These are phyloP conservation scores for Gari tellinella DNA, from an alignment of 2,888 invertebrate genomes.

Conservation along the genomic window DNA sequence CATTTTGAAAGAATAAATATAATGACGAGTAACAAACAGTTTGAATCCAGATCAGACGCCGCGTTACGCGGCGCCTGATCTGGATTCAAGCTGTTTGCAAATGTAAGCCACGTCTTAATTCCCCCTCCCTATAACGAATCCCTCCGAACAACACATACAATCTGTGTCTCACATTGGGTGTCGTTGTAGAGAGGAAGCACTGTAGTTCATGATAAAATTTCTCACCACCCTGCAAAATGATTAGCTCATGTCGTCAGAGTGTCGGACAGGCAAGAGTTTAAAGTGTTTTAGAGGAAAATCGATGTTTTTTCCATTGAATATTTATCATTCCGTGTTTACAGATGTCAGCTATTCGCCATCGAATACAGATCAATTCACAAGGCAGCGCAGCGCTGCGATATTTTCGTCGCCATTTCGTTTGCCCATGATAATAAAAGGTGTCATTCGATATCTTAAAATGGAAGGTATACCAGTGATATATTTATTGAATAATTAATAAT, in stretches of 20 bases:
- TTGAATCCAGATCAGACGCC: too few species aligned
- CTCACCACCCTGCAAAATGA: background rate
- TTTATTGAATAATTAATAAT: slow-evolving; percentile 58
- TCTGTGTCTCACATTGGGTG: too few species aligned
- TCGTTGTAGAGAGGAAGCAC: too few species aligned
- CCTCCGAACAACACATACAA: too few species aligned
- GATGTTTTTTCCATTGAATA: slow-evolving; percentile 50
- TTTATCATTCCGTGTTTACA: slow-evolving; percentile 54
- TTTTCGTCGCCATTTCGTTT: slow-evolving; percentile 57
- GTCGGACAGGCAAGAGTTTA: slow-evolving; percentile 40
- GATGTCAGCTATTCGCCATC: slow-evolving; percentile 39
- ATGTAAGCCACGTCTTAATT: too few species aligned
- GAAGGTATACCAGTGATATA: slow-evolving; percentile 43
- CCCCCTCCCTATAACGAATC: too few species aligned
- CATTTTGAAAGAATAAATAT: too few species aligned
- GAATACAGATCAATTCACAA: slow-evolving; percentile 51
- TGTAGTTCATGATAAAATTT: too few species aligned
- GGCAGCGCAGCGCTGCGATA: slow-evolving; percentile 34
- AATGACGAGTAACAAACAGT: too few species aligned
- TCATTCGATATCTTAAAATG: slow-evolving; percentile 30
- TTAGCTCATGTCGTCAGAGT: slow-evolving; percentile 45
- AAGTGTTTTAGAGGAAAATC: slow-evolving; percentile 57
- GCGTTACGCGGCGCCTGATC: too few species aligned
- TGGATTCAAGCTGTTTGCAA: too few species aligned
- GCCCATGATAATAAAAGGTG: slow-evolving; percentile 49